Evolutionary conservation across 2,113 vertebrate species (phyloP).

Genomic region (Megaceryle maxima): DNA sequence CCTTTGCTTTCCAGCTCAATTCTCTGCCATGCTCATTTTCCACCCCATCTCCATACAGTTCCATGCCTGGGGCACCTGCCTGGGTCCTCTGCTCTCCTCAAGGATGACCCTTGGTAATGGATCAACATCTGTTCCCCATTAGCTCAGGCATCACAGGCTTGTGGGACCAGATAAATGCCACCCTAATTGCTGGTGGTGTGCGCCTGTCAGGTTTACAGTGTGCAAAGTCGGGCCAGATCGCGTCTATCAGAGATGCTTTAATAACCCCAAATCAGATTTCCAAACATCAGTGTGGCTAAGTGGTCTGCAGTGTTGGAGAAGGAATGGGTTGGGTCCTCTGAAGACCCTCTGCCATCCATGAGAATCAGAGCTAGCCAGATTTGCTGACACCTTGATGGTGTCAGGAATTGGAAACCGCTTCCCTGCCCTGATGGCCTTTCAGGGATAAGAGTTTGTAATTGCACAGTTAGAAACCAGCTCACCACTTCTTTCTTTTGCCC

Average conservation of each 20-base stretch:
- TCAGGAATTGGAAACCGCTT: not conserved
- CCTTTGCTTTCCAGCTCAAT: not conserved
- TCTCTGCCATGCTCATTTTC: not conserved
- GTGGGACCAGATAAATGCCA: not conserved
- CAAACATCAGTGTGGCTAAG: not conserved
- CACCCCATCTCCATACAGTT: not conserved
- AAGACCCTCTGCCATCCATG: accelerated
- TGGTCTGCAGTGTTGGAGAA: not conserved
- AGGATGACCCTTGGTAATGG: not conserved
- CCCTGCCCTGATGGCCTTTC: accelerated
- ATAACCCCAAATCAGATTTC: not conserved
- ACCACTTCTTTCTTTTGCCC: not conserved
- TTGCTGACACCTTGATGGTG: not conserved
- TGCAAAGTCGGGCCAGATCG: not conserved
- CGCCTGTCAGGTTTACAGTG: not conserved
- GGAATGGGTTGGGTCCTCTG: not conserved
- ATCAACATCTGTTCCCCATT: not conserved
- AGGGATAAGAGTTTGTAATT: not conserved
- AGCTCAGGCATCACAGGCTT: not conserved
- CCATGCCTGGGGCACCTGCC: accelerated
- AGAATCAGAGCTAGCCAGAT: not conserved
- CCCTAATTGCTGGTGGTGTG: not conserved
- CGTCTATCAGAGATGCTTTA: not conserved
- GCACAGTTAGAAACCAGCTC: not conserved
- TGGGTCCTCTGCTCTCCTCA: not conserved